Evolutionary conservation across 2,113 vertebrate species (phyloP).

Genomic region (Ciconia boyciana): DNA sequence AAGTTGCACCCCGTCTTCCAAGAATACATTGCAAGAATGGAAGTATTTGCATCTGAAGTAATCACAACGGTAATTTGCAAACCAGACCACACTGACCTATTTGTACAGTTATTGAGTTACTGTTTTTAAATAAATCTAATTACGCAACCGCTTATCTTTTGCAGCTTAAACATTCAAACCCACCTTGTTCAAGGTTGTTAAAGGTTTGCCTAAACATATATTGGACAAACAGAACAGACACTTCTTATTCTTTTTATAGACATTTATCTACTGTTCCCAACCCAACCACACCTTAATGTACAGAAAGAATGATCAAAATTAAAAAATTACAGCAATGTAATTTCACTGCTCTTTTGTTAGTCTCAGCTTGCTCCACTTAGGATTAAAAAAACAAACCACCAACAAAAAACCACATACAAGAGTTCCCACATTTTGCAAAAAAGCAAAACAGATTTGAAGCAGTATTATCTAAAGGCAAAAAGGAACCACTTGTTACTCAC

Average conservation of each 20-base stretch:
- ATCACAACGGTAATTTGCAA: not conserved
- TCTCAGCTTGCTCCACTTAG: not conserved
- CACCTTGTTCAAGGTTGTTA: not conserved
- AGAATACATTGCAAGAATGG: not conserved
- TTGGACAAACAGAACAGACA: not conserved
- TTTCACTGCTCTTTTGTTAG: not conserved
- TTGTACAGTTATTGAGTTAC: not conserved
- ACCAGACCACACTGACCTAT: not conserved
- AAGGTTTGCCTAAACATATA: not conserved
- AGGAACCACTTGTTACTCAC: not conserved
- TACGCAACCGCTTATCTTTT: not conserved
- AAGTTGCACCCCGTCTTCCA: not conserved
- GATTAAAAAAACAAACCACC: not conserved
- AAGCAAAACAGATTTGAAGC: not conserved
- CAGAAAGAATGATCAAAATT: not conserved
- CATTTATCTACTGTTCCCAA: not conserved
- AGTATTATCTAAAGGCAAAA: not conserved
- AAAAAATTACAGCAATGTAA: not conserved
- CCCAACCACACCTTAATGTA: not conserved
- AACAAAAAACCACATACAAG: not conserved
- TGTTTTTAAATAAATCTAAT: not conserved
- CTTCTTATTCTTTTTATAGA: not conserved
- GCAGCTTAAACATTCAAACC: not conserved
- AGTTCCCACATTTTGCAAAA: slow-evolving; percentile 7
- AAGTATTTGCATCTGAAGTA: not conserved